These are phyloP conservation scores for Mormyrops boulengeri DNA, from an alignment of 2,797 vertebrate genomes.

Conservation along the genomic window DNA sequence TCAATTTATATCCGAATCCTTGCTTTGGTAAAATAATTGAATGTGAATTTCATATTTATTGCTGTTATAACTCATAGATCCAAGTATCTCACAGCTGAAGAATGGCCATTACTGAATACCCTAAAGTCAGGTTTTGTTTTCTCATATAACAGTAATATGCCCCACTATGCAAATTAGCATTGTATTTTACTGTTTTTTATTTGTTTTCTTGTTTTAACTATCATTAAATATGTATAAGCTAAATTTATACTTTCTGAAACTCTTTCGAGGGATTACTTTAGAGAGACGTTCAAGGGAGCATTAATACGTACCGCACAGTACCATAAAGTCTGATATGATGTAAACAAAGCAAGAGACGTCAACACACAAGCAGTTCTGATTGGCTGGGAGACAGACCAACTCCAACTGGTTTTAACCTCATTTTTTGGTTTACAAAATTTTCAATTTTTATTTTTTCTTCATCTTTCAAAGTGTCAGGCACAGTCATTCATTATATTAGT, in stretches of 20 bases:
- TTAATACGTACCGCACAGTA: background rate
- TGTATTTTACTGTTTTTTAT: background rate
- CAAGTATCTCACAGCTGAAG: background rate
- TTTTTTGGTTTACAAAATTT: background rate
- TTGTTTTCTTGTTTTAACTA: background rate
- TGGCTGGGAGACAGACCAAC: background rate
- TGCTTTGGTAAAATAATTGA: background rate
- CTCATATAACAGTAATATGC: background rate
- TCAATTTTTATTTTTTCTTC: background rate
- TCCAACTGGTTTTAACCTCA: background rate
- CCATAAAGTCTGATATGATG: background rate
- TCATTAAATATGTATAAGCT: slow-evolving; percentile 1
- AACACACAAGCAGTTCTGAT: background rate
- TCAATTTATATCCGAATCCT: slow-evolving; percentile 1
- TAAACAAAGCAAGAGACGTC: background rate
- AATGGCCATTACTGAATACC: background rate
- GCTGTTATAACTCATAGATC: background rate
- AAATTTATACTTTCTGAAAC: background rate
- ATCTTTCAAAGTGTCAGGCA: background rate
- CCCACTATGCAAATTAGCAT: background rate
- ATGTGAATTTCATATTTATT: slow-evolving; percentile 5
- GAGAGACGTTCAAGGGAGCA: background rate
- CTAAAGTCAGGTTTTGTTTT: background rate
- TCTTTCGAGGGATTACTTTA: background rate
- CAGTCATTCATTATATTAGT: background rate